Evolutionary conservation across 2,797 vertebrate species (phyloP), one percentile per base, ranked within the genome.

Genomic region (Atherinosoma microstoma): DNA sequence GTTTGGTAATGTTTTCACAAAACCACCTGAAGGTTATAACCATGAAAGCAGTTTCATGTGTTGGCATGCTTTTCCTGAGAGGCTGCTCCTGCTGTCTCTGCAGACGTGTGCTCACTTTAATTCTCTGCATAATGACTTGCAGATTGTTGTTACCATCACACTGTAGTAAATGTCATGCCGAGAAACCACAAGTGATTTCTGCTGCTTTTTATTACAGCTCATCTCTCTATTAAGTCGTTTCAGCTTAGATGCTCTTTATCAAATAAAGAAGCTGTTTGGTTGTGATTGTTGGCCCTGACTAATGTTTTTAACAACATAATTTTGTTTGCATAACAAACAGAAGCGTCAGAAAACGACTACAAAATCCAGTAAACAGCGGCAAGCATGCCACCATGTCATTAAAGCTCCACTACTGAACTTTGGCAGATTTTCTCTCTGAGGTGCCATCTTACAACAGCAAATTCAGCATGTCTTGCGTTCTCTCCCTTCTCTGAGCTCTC

Each of bases 1-100:
- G 38, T 64, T 69, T 1, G 1, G 56, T 47, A 16, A 51, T 51
- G 9, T 12, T 51, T 22, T 35, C 74, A 53, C 57, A 4, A 71
- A 73, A 81, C 6, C 47, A 60, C 70, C 83, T 67, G 62, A 54
- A 76, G 62, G 51, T 65, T 70, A 8, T 20, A 64, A 15, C 20
- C 72, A 56, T 45, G 2, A 54, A 71, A 70, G 64, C 51, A 30
- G 61, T 67, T 84, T 82, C 76, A 57, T 79, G 83, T 81, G 11
- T 76, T 49, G 53, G 29, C 88, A 75, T 18, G 78, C 32, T 59
- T 40, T 20, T 30, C 45, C 30, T 36, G 0, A 6, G 56, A 78
- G 42, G 42, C 42, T 62, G 54, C 45, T 67, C 9, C 7, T 32
- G 49, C 29, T 71, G 4, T 56, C 20, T 53, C 36, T 68, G 27